A percentile compares a stretch with the other conserved stretches of the same genome.
phyloP scores from a whole-genome alignment of 2,113 vertebrate species.

The Spermophilus dauricus region DNA sequence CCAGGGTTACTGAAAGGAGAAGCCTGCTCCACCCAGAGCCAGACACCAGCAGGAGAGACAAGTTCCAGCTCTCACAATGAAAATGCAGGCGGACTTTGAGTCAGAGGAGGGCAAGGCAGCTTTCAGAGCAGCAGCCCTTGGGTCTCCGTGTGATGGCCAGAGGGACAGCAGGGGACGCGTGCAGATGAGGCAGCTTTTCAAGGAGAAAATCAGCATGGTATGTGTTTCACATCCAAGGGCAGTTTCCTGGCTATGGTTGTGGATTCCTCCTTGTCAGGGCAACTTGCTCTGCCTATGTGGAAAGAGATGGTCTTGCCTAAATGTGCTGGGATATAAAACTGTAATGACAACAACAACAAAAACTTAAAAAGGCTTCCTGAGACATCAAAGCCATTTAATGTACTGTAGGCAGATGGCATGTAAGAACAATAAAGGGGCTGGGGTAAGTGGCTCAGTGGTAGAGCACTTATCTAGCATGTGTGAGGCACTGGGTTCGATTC shows the following conservation, averaged over 20 bases:
- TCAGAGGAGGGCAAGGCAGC: no score
- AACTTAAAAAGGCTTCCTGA: background rate
- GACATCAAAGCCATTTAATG: background rate
- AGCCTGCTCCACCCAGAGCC: background rate
- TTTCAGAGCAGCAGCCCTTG: fast-evolving
- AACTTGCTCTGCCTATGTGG: background rate
- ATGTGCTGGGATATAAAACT: background rate
- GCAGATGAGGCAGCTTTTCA: background rate
- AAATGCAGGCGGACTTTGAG: background rate
- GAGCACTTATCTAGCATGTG: no score
- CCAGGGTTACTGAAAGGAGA: background rate
- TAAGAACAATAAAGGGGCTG: background rate
- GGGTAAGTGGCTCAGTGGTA: no score
- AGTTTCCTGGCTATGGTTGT: background rate
- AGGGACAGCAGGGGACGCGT: background rate
- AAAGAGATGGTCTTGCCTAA: background rate
- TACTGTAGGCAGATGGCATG: background rate
- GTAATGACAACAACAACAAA: background rate
- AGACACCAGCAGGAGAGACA: background rate
- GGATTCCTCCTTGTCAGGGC: background rate
- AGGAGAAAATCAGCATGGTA: background rate
- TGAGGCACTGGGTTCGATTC: no score
- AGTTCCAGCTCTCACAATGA: background rate
- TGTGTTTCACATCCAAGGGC: background rate
- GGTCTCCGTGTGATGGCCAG: no score